Base-by-base conservation (phyloP, 2,797 vertebrate species). In the Anableps anableps region DNA sequence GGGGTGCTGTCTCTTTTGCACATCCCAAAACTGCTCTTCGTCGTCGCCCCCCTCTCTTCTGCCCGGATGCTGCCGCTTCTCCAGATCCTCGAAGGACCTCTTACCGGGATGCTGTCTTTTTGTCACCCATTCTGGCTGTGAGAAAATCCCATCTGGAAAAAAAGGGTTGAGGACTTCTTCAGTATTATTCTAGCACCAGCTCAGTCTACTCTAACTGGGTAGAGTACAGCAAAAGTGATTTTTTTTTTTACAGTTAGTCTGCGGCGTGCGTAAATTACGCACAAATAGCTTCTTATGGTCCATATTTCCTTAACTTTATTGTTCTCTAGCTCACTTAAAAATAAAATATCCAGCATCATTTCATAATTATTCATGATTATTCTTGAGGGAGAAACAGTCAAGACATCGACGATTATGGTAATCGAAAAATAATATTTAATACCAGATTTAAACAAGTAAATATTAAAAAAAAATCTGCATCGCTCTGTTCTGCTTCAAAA, bases 31-130 rank as follows among this genome's bases (percentile, higher is more conserved):
- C 64, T 83, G 88, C 8, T 94, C n/a, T n/a, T n/a, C 89, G 6
- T 94, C 93, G 19, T 90, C 93, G n/a, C 92, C 94, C 29, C 94
- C 93, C 17, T 95, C 94, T 83, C 96, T 93, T 80, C 96, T 96
- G 23, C 96, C 97, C 31, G 97, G 95, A 75, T 97, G 96, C 84
- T 98, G 97, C 50, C 96, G 88, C 79, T 96, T 96, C 79, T 95
- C 94, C 76, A 94, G 14, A 26, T 92, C 93, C 45, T 91, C 94
- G 29, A 78, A 62, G 83, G 83, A 89, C 73, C 95, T 93, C 70
- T 94, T 96, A 17, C 96, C 96, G 26, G 96, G 96, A 87, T 97
- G 96, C 81, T 96, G 96, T 74, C 96, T 95, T 92, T 97, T 98
- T 51, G 94, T 94, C 83, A 98, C 62, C 96, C 94, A 95, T 68